Evolutionary conservation across 2,888 invertebrate species (phyloP).

Genomic region (Acleris emargana): DNA sequence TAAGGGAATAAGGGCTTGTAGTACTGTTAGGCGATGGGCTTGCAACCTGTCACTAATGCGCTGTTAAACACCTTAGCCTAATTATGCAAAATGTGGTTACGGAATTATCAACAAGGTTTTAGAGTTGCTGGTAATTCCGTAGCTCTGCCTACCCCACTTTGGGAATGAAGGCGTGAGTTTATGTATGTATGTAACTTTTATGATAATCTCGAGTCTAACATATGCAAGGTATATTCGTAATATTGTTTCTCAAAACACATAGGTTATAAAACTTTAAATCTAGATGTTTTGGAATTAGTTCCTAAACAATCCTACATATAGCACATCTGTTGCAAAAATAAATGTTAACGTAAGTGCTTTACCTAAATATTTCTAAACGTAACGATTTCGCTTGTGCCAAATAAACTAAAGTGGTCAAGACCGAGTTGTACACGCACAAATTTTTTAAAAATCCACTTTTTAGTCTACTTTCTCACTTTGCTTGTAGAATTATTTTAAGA

Average conservation of each 20-base stretch:
- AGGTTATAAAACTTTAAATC: not conserved
- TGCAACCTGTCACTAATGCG: no score
- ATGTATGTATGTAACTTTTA: no score
- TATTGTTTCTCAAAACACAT: not conserved
- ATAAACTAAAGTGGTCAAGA: constrained; percentile 36
- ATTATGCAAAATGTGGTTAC: no score
- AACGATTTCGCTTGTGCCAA: constrained; percentile 46
- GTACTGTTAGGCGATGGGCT: no score
- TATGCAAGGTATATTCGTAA: no score
- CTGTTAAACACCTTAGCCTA: no score
- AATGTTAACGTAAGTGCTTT: constrained; percentile 43
- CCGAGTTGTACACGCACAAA: not conserved
- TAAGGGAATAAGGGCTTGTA: no score
- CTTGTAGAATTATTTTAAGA: not conserved
- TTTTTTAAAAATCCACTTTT: not conserved
- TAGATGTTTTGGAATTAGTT: constrained; percentile 20
- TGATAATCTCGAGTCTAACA: no score
- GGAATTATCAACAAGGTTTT: no score
- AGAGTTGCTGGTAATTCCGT: no score
- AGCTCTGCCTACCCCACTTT: no score
- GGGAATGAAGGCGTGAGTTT: no score
- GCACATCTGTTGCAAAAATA: constrained; percentile 24
- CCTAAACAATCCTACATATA: constrained; percentile 2
- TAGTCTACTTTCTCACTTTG: not conserved
- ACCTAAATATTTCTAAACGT: constrained; percentile 53